Conservation (phyloP, 2,888 invertebrate genomes). For the Dryococelus australis region DNA sequence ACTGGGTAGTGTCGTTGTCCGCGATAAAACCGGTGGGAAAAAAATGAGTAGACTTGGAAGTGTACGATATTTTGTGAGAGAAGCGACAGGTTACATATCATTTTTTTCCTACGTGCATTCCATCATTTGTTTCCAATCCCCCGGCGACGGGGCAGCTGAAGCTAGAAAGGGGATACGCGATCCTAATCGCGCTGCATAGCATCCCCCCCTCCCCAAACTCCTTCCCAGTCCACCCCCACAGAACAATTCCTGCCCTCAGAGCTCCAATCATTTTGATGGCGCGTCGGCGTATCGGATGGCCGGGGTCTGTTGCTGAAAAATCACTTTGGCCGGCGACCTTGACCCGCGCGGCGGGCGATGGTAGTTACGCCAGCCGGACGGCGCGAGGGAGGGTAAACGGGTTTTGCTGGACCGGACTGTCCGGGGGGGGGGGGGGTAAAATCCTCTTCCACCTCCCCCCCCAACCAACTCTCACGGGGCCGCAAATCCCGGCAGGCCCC, state of each 20-base stretch:
- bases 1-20: not conserved
- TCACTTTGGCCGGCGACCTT: conserved; percentile 9
- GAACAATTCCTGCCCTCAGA: not conserved
- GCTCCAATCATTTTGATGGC: conserved; percentile 2
- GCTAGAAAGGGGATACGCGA: not conserved
- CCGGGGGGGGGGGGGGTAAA: not conserved
- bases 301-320: not conserved
- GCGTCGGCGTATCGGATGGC: not conserved
- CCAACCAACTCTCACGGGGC: not conserved
- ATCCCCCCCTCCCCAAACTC: not conserved
- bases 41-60: not conserved
- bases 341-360: not conserved
- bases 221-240: not conserved
- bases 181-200: not conserved
- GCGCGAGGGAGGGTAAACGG: not conserved
- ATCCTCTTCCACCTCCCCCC: not conserved
- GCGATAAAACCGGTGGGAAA: not conserved
- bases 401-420: not conserved
- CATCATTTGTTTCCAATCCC: not conserved
- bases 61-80: not conserved
- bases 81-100: not conserved
- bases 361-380: not conserved
- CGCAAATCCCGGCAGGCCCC: not conserved
- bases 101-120: not conserved
- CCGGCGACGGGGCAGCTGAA: not conserved